Evolutionary conservation across 2,888 invertebrate species (phyloP).

Genomic region (Stenotaenia linearis): DNA sequence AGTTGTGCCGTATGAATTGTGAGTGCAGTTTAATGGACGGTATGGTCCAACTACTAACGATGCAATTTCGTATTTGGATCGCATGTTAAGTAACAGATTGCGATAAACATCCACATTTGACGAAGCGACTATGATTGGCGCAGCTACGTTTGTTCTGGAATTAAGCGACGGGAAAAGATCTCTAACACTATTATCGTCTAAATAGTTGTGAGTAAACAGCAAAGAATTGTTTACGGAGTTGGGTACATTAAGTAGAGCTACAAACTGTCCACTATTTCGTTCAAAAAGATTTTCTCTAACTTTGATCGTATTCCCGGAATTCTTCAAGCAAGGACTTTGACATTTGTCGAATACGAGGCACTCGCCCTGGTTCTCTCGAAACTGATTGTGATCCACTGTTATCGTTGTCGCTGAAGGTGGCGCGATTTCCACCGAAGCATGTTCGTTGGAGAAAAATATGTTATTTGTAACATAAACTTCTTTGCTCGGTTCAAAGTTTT

Average conservation of each 20-base stretch:
- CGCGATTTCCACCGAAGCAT: constrained; percentile 68
- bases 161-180: constrained; percentile 78
- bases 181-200: constrained; percentile 74
- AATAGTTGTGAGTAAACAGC: constrained; percentile 78
- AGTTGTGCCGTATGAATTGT: constrained; percentile 77
- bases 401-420: constrained; percentile 63
- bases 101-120: constrained; percentile 80
- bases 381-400: constrained; percentile 61
- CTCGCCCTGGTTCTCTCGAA: constrained; percentile 73
- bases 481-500: constrained; percentile 49
- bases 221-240: constrained; percentile 75
- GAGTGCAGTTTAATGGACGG: constrained; percentile 83
- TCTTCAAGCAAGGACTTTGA: constrained; percentile 43
- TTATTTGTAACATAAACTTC: constrained; percentile 77
- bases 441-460: constrained; percentile 64
- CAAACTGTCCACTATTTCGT: constrained; percentile 80
- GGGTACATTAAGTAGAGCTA: constrained; percentile 77
- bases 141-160: constrained; percentile 86
- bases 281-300: constrained; percentile 85
- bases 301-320: constrained; percentile 58
- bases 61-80: constrained; percentile 88
- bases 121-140: constrained; percentile 84
- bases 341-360: constrained; percentile 54
- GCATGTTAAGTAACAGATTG: constrained; percentile 85
- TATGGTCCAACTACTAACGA: constrained; percentile 93